Percentiles rank a stretch among this genome's conserved stretches.
These are phyloP conservation scores for Sparidentex hasta DNA, from an alignment of 2,797 vertebrate species.

Conservation along the genomic window DNA sequence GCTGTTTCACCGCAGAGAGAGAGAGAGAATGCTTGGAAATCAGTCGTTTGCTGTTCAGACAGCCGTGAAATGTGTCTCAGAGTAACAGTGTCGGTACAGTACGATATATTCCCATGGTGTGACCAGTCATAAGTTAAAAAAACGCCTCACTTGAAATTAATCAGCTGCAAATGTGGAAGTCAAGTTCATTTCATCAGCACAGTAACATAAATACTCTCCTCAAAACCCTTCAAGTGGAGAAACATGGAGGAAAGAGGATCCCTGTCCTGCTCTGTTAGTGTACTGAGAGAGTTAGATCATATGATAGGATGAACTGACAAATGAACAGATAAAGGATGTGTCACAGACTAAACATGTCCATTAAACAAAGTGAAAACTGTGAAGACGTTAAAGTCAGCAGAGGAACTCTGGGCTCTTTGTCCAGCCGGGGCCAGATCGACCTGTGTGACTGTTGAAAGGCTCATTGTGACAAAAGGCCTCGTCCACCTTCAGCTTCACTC, in stretches of 20 bases:
- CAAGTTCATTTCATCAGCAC: background rate
- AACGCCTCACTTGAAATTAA: conserved; percentile 11
- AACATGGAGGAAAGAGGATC: background rate
- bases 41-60: background rate
- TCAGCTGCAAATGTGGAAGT: background rate
- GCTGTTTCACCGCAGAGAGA: conserved; percentile 1
- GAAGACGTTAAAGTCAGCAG: background rate
- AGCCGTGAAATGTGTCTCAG: background rate
- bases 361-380: background rate
- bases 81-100: background rate
- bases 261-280: no score
- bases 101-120: background rate
- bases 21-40: conserved; percentile 12
- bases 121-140: background rate
- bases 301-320: no score
- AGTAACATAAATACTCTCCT: no score
- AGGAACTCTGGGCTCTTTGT: background rate
- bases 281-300: no score
- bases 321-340: no score
- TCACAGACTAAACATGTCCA: background rate
- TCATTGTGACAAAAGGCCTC: no score
- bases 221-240: background rate
- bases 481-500: no score
- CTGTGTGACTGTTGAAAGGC: background rate
- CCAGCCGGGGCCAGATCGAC: background rate